Conservation (phyloP, 2,888 invertebrate genomes). For the Teleogryllus oceanicus region DNA sequence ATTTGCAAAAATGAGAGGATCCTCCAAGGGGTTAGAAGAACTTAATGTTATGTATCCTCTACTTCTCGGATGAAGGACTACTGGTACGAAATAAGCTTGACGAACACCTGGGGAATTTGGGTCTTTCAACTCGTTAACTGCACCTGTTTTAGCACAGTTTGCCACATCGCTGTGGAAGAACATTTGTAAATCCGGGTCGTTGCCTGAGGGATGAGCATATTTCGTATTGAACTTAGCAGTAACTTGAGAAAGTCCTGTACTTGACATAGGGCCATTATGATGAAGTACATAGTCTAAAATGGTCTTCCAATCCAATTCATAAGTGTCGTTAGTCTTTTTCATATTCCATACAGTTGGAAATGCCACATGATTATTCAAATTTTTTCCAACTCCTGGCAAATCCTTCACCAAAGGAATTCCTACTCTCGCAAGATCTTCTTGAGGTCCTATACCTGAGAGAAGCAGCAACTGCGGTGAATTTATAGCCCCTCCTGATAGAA, state of each 20-base stretch:
- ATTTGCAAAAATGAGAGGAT: conserved; percentile 73
- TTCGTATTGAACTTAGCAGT: conserved; percentile 62
- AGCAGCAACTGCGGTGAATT: not conserved
- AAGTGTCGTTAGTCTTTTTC: conserved; percentile 43
- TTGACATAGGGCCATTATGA: conserved; percentile 59
- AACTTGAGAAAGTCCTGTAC: conserved; percentile 62
- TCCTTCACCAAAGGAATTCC: not conserved
- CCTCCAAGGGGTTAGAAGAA: conserved; percentile 64
- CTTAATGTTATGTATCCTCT: conserved; percentile 61
- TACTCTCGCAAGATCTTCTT: not conserved
- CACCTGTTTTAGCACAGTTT: conserved; percentile 57
- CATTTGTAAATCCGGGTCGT: conserved; percentile 63
- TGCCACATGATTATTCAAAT: conserved; percentile 47
- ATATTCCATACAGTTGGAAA: conserved; percentile 55
- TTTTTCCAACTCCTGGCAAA: not conserved
- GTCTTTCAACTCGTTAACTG: conserved; percentile 47
- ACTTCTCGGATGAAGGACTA: conserved; percentile 65
- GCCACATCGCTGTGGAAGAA: conserved; percentile 65
- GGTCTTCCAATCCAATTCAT: conserved; percentile 59
- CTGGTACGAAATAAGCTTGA: conserved; percentile 53
- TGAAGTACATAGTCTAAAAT: conserved; percentile 60
- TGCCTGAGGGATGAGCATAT: conserved; percentile 53
- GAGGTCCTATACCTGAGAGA: not conserved
- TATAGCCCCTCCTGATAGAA: not conserved
- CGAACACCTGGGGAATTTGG: conserved; percentile 42